Conservation (phyloP, 1,140 invertebrate genomes). For the Reticulitermes speratus region DNA sequence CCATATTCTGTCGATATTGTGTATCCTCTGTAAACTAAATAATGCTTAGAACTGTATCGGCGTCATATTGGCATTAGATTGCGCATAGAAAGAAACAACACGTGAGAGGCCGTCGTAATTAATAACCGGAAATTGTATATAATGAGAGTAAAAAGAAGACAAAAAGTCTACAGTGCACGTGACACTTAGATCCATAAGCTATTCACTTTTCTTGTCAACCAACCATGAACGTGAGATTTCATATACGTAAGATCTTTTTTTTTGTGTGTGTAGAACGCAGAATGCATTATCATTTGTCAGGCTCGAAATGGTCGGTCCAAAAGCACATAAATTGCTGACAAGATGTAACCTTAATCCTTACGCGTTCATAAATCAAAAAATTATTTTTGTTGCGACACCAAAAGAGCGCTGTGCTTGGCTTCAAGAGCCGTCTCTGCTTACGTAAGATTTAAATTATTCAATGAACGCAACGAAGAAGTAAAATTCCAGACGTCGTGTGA, state of each 20-base stretch:
- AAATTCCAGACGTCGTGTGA: not conserved
- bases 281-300: too few species aligned
- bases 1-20: too few species aligned
- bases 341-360: not conserved
- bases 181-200: not conserved
- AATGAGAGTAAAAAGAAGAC: too few species aligned
- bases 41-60: too few species aligned
- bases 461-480: not conserved
- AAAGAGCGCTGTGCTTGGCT: not conserved
- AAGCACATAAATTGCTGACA: not conserved
- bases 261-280: too few species aligned
- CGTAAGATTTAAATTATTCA: not conserved
- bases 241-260: too few species aligned
- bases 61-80: too few species aligned
- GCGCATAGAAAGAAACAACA: too few species aligned
- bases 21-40: too few species aligned
- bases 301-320: not conserved
- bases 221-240: not conserved
- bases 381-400: not conserved
- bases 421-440: not conserved
- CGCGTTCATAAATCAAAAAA: not conserved
- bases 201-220: not conserved
- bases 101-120: too few species aligned
- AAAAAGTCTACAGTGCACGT: too few species aligned
- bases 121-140: too few species aligned